These are phyloP conservation scores for Anneissia japonica DNA, from an alignment of 35 echinoderm and acorn worm genomes.

Conservation along the genomic window DNA sequence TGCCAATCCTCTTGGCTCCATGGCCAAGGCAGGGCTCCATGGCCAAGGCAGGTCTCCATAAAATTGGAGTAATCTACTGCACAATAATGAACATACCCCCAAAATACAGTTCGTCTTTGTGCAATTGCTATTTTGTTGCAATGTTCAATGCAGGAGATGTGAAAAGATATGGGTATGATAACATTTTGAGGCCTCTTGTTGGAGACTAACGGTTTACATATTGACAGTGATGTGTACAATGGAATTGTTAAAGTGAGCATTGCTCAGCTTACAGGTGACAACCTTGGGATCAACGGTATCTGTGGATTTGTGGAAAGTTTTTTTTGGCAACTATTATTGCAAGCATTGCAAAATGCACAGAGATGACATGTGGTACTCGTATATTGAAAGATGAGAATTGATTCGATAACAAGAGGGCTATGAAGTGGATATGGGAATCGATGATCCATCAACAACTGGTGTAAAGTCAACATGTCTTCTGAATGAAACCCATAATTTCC, in stretches of 20 bases:
- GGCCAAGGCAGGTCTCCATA: constrained; percentile 44
- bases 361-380: not conserved
- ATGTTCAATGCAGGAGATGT: constrained; percentile 42
- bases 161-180: constrained; percentile 20
- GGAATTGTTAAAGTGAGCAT: constrained; percentile 21
- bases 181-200: constrained; percentile 10
- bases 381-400: not conserved
- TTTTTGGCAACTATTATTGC: constrained; percentile 39
- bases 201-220: not conserved
- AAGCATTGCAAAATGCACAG: constrained; percentile 25
- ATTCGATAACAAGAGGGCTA: constrained; percentile 36
- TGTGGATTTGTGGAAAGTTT: constrained; percentile 57
- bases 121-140: not conserved
- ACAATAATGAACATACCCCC: constrained; percentile 14
- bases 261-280: constrained; percentile 51
- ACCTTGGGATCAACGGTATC: constrained; percentile 43
- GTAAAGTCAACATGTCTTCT: constrained; percentile 36
- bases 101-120: not conserved
- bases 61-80: constrained; percentile 23
- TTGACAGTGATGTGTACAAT: not conserved
- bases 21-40: constrained; percentile 41
- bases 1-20: constrained; percentile 35
- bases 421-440: constrained; percentile 2
- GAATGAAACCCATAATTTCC: constrained; percentile 26
- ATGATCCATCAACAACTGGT: constrained; percentile 29